Conservation (phyloP, 2,888 invertebrate genomes). For the Hymenopus coronatus region DNA sequence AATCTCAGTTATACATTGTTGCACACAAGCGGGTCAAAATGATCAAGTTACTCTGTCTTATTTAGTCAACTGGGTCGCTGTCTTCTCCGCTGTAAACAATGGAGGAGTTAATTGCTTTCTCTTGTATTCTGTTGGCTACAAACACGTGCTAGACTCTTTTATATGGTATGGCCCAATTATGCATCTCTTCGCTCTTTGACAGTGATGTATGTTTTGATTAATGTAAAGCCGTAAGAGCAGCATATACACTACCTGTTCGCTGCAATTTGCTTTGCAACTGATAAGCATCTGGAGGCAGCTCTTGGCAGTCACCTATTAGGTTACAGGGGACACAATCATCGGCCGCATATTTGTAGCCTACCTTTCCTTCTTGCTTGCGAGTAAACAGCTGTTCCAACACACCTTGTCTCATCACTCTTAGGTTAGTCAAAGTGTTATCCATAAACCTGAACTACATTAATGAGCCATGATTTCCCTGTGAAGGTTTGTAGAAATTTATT, state of each 20-base stretch:
- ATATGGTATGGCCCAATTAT: not conserved
- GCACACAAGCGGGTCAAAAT: too few species aligned
- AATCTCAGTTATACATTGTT: too few species aligned
- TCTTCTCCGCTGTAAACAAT: not conserved
- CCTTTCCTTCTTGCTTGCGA: not conserved
- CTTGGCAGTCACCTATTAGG: not conserved
- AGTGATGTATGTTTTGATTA: not conserved
- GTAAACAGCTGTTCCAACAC: not conserved
- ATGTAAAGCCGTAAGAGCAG: not conserved
- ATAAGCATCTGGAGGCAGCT: not conserved
- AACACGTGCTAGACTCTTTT: not conserved
- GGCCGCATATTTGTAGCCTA: not conserved
- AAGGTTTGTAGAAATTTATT: too few species aligned
- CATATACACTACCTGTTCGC: not conserved
- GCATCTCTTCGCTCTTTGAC: not conserved
- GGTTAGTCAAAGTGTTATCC: too few species aligned
- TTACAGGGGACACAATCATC: not conserved
- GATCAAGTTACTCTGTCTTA: too few species aligned
- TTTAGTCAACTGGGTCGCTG: not conserved
- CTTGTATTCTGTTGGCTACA: not conserved
- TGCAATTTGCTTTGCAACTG: not conserved
- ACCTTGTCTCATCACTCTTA: too few species aligned
- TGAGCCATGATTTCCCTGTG: too few species aligned
- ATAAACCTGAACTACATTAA: too few species aligned
- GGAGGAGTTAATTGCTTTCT: not conserved